Evolutionary conservation across 2,888 invertebrate species (phyloP).

Genomic region (Panzeria rudis): DNA sequence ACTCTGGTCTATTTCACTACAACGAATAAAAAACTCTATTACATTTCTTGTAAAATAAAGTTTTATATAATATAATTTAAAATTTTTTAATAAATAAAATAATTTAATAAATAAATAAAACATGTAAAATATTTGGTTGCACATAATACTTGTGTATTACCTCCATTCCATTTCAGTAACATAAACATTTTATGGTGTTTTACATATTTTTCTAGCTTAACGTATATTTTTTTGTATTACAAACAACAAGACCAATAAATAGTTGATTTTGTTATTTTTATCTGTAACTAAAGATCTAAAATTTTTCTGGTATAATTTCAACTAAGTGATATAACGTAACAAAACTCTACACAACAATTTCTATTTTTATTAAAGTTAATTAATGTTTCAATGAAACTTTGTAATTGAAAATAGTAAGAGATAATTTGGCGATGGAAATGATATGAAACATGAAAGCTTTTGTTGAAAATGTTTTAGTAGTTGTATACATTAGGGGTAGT

Average conservation of each 20-base stretch:
- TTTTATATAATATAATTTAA: too few relatives aligned
- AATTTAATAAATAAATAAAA: too few relatives aligned
- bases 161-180: background rate
- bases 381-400: slow-evolving; percentile 52
- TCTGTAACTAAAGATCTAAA: slow-evolving; percentile 46
- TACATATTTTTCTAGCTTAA: background rate
- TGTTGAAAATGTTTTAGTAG: background rate
- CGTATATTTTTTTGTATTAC: background rate
- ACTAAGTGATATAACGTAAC: slow-evolving; percentile 36
- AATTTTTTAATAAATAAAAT: too few relatives aligned
- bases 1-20: too few relatives aligned
- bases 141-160: background rate
- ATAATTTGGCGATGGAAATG: slow-evolving; percentile 27
- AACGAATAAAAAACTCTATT: too few relatives aligned
- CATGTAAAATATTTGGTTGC: background rate
- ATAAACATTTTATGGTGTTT: slow-evolving; percentile 11
- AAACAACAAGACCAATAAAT: background rate
- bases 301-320: slow-evolving; percentile 14
- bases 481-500: background rate
- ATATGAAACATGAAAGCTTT: slow-evolving; percentile 46
- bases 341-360: slow-evolving; percentile 19
- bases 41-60: too few relatives aligned
- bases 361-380: slow-evolving; percentile 31
- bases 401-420: slow-evolving; percentile 49
- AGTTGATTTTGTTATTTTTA: slow-evolving; percentile 34